Evolutionary conservation across 2,888 invertebrate species (phyloP).

Genomic region (Crossocerus cetratus): DNA sequence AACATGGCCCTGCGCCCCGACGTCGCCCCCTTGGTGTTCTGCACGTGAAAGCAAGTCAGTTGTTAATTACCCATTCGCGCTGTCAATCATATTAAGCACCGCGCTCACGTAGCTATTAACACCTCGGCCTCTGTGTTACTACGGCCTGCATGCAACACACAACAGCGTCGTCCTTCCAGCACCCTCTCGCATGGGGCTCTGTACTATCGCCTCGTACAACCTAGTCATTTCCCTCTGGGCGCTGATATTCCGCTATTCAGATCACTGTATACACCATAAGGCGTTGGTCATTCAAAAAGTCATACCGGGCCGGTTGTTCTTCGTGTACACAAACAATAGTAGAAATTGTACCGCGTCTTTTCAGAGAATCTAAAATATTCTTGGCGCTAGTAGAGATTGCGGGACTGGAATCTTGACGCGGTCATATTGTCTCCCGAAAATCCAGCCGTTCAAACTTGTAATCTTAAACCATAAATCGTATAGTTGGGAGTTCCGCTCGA

Average conservation of each 20-base stretch:
- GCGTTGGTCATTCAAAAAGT: too few relatives aligned
- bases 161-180: not conserved
- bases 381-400: too few relatives aligned
- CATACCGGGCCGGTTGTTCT: too few relatives aligned
- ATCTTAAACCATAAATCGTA: too few relatives aligned
- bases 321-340: too few relatives aligned
- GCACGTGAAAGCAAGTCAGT: conserved; percentile 42
- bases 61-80: conserved; percentile 58
- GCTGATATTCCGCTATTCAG: conserved; percentile 26
- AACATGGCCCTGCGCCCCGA: conserved; percentile 17
- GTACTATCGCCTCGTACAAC: conserved; percentile 43
- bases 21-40: conserved; percentile 14
- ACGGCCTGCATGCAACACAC: conserved; percentile 8
- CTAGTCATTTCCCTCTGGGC: conserved; percentile 68
- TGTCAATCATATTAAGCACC: conserved; percentile 63
- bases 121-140: conserved; percentile 31
- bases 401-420: too few relatives aligned
- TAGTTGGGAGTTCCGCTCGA: too few relatives aligned
- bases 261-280: conserved; percentile 5
- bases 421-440: too few relatives aligned
- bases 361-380: too few relatives aligned
- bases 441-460: too few relatives aligned
- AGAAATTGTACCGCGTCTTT: too few relatives aligned
- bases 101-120: conserved; percentile 53
- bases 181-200: conserved; percentile 13